These are phyloP conservation scores for Catocala nupta DNA, from an alignment of 2,888 invertebrate species.

Conservation along the genomic window DNA sequence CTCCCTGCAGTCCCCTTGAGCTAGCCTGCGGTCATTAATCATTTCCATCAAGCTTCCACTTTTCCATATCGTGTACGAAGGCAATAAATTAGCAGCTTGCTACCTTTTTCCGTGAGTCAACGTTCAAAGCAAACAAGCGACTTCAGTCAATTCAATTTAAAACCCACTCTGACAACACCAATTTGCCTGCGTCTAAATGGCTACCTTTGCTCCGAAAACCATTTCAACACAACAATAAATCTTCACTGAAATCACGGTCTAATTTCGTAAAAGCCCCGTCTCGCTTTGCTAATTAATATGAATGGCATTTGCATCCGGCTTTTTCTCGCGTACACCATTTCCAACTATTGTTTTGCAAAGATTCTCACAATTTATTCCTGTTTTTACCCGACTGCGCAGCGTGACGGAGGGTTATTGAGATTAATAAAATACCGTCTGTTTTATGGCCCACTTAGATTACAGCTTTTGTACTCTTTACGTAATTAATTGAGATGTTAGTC, in stretches of 20 bases:
- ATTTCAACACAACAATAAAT: constrained; percentile 87
- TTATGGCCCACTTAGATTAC: constrained; percentile 72
- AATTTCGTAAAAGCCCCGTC: constrained; percentile 87
- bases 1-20: constrained; percentile 16
- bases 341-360: constrained; percentile 87
- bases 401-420: constrained; percentile 74
- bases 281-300: constrained; percentile 88
- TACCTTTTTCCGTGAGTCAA: constrained; percentile 64
- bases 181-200: constrained; percentile 83
- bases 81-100: constrained; percentile 66
- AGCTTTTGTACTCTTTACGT: constrained; percentile 63
- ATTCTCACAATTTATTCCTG: constrained; percentile 85
- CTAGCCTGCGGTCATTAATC: constrained; percentile 53
- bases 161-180: constrained; percentile 81
- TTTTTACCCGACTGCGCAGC: constrained; percentile 80
- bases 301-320: constrained; percentile 88
- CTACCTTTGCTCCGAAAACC: constrained; percentile 84
- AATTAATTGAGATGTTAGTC: constrained; percentile 45
- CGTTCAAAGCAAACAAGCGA: constrained; percentile 72
- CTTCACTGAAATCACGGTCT: constrained; percentile 86
- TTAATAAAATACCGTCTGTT: constrained; percentile 75
- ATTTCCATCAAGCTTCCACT: constrained; percentile 52
- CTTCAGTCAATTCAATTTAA: constrained; percentile 83
- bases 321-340: constrained; percentile 86
- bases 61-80: constrained; percentile 55